Base-by-base conservation (phyloP, 1,140 invertebrate genomes). In the Lysiphlebus fabarum region DNA sequence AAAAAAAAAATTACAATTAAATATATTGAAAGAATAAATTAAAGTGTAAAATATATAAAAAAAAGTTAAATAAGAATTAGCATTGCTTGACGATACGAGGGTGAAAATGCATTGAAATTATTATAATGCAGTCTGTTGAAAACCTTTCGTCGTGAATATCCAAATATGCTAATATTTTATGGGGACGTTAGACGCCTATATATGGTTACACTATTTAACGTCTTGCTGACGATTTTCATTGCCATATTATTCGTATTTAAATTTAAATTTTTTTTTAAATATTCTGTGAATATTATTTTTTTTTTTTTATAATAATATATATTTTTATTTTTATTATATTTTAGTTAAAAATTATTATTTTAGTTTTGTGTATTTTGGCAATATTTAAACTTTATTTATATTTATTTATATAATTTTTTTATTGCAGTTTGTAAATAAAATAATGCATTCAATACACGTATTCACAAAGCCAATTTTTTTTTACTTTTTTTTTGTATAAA, bases 141-240 rank as follows among this genome's bases (percentile, higher is more conserved):
- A 47, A 40, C 54, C 42, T 56, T 57, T 43, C 33, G n/a, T 6
- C 34, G 57, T 48, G 53, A 59, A 62, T 56, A 59, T 48, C 56
- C 45, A 57, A 62, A 36, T 65, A 64, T 62, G 60, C 55, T 59
- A 59, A 65, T 62, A 47, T 26, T 10, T 6, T 6, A 14, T 26
- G 7, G 45, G 42, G 44, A 58, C 56, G 47, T 58, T 34, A 55
- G 53, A 55, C 53, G 34, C 41, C 14, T 12, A 26, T 12, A 54
- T n/a, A 9, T 43, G 53, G 40, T 7, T 9, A 34, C 11, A 6
- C 53, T 36, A 12, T 26, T 7, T 5, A 11, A 55, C 33, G 53
- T 37, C 41, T 44, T 45, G 43, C 9, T 9, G 43, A 45, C 9
- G 43, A 45, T n/a, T 45, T 7, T n/a, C 43, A 11, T n/a, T 11